Evolutionary conservation across 1,140 invertebrate genomes (phyloP).

Genomic region (Oscheius sp.): DNA sequence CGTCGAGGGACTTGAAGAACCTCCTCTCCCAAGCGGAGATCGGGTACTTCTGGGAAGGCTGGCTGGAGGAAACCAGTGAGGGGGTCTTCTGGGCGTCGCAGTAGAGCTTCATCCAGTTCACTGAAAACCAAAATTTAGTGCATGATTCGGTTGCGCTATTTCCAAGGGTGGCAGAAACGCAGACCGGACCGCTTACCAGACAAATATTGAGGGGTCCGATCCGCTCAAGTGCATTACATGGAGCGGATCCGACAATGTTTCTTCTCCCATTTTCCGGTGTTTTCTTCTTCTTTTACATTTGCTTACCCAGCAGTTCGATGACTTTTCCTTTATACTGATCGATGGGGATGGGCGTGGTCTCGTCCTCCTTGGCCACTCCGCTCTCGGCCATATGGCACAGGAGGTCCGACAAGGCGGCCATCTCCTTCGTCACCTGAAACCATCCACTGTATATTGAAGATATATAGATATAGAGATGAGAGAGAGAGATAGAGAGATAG

Average conservation of each 20-base stretch:
- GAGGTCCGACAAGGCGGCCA: neutral
- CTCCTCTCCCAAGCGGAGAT: neutral
- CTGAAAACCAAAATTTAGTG: neutral
- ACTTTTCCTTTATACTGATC: neutral
- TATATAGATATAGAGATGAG: too few species aligned
- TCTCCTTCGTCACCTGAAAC: neutral
- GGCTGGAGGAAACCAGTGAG: neutral
- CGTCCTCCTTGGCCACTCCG: neutral
- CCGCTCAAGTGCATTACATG: too few species aligned
- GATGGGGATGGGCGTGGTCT: neutral
- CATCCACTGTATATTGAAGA: neutral
- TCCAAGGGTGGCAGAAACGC: neutral
- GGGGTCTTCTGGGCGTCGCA: neutral
- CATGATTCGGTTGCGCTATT: neutral
- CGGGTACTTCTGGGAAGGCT: neutral
- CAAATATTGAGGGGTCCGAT: neutral
- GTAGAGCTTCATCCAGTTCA: constrained; percentile 1
- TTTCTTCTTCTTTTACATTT: too few species aligned
- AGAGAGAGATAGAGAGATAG: too few species aligned
- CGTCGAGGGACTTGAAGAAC: neutral
- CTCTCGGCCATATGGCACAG: neutral
- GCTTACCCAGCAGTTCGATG: too few species aligned
- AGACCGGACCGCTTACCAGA: neutral
- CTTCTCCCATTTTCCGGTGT: too few species aligned
- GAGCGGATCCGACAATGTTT: too few species aligned